phyloP scores from a whole-genome alignment of 2,888 invertebrate genomes.

The Chelonus formosanus region DNA sequence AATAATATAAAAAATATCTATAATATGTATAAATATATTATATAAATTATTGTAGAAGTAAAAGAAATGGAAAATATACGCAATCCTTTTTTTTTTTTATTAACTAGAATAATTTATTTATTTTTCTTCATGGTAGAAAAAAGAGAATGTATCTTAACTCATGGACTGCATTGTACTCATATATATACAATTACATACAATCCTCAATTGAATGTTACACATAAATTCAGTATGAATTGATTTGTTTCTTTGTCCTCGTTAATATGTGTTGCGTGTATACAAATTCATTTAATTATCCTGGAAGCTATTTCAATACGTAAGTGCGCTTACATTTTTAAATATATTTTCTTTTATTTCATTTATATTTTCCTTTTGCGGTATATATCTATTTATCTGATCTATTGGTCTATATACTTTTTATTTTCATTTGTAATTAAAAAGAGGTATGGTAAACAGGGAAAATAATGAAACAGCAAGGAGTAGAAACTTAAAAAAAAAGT shows the following conservation, averaged over 20 bases:
- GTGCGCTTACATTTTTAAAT: conserved; percentile 35
- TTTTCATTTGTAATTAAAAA: conserved; percentile 24
- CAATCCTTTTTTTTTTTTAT: conserved; percentile 54
- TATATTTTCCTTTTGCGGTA: conserved; percentile 31
- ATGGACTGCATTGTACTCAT: conserved; percentile 64
- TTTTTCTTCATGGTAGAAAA: conserved; percentile 63
- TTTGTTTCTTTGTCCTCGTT: conserved; percentile 44
- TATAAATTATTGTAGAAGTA: too few relatives aligned
- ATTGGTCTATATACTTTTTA: conserved; percentile 19
- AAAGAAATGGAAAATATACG: conserved; percentile 30
- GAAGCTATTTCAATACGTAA: conserved; percentile 38
- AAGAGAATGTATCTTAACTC: conserved; percentile 65
- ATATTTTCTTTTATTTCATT: conserved; percentile 27
- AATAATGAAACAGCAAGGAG: neutral
- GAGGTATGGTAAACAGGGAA: conserved; percentile 18
- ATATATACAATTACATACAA: conserved; percentile 64
- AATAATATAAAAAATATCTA: too few relatives aligned
- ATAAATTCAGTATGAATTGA: conserved; percentile 62
- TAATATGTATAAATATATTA: too few relatives aligned
- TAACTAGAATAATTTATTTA: conserved; percentile 66
- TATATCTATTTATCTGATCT: conserved; percentile 31
- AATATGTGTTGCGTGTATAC: conserved; percentile 36
- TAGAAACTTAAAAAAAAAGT: neutral
- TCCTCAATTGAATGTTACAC: conserved; percentile 64
- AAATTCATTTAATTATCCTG: conserved; percentile 33